Evolutionary conservation across 2,797 vertebrate genomes (phyloP), one percentile per base, ranked within the genome.

Genomic region (Gymnoscopelus microlampas): DNA sequence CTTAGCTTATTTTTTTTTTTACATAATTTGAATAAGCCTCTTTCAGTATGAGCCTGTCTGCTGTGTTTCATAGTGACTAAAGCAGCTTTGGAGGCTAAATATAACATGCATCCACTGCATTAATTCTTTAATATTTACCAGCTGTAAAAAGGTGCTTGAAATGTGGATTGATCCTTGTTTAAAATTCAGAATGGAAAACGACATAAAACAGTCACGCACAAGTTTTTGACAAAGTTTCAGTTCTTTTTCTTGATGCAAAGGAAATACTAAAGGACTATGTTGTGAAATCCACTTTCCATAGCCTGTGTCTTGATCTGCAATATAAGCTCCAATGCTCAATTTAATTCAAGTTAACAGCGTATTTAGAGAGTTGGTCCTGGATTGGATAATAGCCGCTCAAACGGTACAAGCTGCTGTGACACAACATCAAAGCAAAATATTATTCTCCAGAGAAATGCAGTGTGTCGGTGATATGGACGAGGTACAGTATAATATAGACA

Each of bases 21-120:
- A 76, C 85, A 87, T 92, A 71, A 93, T 93, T 93, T 93, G 90
- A 93, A 94, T 94, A 94, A 94, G 93, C 93, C 85, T 93, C 93
- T 94, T 93, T 93, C 77, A 84, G 81, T 67, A 74, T 15, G 63
- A 83, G 85, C 71, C 73, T 83, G 85, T 90, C 88, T 84, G 85
- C 79, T 87, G 73, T 92, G 92, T 93, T 92, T 94, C 90, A 89
- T 74, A 79, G 83, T 72, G 77, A 80, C 85, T 77, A 92, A 94
- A 94, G 89, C 90, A 87, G 93, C 91, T 94, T 94, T 93, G 76
- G 76, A 78, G 60, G 87, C 91, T 94, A 93, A 93, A 94, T 93
- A 90, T 93, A 94, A 91, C 91, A 83, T 76, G 67, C 74, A 89
- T 88, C 79, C 74, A 79, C 86, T 83, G 81, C 84, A 88, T 88